A percentile compares a stretch with the other conserved stretches of the same genome.
Conservation (phyloP, 2,113 vertebrate species). For the Semicossyphus pulcher region DNA sequence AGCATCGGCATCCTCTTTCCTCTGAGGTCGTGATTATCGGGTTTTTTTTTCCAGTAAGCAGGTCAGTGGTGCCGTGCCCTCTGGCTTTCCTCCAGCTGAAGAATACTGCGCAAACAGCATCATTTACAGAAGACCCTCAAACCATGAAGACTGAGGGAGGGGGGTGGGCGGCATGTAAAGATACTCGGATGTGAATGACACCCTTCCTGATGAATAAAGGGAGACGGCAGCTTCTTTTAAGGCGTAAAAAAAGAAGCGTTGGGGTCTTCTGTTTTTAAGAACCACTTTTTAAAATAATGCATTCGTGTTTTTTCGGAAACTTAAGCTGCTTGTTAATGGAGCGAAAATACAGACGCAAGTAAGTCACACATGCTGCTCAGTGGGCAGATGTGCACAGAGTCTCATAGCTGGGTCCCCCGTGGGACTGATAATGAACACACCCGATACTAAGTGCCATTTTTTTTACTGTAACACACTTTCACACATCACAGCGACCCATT, state of each 20-base stretch:
- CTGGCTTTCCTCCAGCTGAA: constrained; percentile 59
- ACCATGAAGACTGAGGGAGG: constrained; percentile 11
- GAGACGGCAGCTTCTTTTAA: constrained; percentile 1
- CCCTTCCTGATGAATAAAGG: neutral
- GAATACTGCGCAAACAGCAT: constrained; percentile 55
- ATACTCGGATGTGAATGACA: constrained; percentile 26
- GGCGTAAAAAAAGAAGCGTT: neutral
- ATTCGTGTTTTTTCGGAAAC: constrained; percentile 12
- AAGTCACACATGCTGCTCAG: constrained; percentile 22
- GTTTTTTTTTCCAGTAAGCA: constrained; percentile 69
- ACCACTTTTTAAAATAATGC: constrained; percentile 4
- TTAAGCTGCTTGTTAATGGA: constrained; percentile 13
- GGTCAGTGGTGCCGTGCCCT: constrained; percentile 74
- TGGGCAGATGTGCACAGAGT: constrained; percentile 41
- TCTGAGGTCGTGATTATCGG: constrained; percentile 63
- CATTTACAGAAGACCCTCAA: constrained; percentile 41
- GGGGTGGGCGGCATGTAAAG: constrained; percentile 3
- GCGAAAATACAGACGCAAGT: constrained; percentile 32
- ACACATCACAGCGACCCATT: constrained; percentile 62
- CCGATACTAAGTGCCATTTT: constrained; percentile 1
- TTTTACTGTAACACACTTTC: constrained; percentile 24
- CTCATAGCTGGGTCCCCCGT: constrained; percentile 24
- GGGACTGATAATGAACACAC: constrained; percentile 44
- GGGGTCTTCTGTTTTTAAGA: neutral
- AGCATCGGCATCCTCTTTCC: constrained; percentile 39